Conservation (phyloP, 2,113 vertebrate genomes). For the Melanostigma gelatinosum region DNA sequence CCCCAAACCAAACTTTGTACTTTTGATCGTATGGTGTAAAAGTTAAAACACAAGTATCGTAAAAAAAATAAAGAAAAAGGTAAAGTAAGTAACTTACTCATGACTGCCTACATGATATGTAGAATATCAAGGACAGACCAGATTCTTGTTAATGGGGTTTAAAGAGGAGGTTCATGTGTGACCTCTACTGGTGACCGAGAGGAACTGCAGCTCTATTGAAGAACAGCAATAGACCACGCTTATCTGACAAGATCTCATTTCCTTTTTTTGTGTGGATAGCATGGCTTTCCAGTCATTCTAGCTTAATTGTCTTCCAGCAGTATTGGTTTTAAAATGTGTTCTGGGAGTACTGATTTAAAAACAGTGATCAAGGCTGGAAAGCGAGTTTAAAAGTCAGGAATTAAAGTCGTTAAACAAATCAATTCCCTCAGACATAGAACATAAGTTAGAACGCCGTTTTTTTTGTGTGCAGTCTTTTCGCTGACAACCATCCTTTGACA, state of each 20-base stretch:
- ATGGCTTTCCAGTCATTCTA: not conserved
- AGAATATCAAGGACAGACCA: not conserved
- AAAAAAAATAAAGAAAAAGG: not conserved
- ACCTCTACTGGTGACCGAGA: slow-evolving; percentile 35
- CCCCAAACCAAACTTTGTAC: too few relatives aligned
- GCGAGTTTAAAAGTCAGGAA: not conserved
- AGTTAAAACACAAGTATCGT: too few relatives aligned
- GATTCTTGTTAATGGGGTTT: not conserved
- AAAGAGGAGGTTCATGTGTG: not conserved
- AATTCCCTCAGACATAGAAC: not conserved
- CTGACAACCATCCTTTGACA: not conserved
- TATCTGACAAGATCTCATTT: not conserved
- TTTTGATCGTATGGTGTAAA: not conserved
- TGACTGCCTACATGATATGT: not conserved
- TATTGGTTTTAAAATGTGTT: not conserved
- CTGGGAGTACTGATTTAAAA: not conserved
- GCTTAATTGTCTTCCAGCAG: not conserved
- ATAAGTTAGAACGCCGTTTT: too few relatives aligned
- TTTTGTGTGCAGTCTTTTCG: not conserved
- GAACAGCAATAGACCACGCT: not conserved
- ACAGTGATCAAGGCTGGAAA: not conserved
- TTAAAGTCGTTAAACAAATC: not conserved
- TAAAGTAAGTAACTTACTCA: not conserved
- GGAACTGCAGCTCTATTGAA: not conserved
- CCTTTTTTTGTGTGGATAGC: not conserved